Base-by-base conservation (phyloP, 2,888 invertebrate species). In the Cerastis rubricosa region DNA sequence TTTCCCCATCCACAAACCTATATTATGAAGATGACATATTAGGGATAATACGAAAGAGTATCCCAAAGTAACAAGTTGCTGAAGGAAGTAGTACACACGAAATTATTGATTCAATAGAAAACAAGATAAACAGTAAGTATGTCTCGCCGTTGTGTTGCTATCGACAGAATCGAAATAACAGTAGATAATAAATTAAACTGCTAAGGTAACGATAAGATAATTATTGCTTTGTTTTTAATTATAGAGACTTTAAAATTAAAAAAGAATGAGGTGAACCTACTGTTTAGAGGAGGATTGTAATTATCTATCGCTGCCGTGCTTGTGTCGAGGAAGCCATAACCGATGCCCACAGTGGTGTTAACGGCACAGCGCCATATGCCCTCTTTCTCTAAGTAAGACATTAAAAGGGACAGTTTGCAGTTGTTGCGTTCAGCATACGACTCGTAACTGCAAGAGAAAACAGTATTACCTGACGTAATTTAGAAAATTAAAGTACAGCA, bases 361-460 rank as follows among this genome's bases (percentile, higher is more conserved):
- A 96, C 81, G 35, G 91, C 93, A 65, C 96, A 96, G n/a, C 96
- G 93, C 96, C 96, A 96, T 43, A 93, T 74, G 0, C 96, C 96
- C 12, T 71, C 73, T 94, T 0, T 94, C 0, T 74, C 54, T 5
- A 51, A 51, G 7, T 68, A 43, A 0, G 94, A 93, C 63, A 90
- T 82, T 0, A 88, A 90, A 76, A 96, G 92, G 7, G 89, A 89
- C n/a, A 96, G 88, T 4, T 92, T 92, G 77, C 96, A 96, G 47
- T 90, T 89, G 80, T 93, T 88, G 11, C 66, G 86, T 29, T 78
- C 73, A 9, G 91, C 79, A 4, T 87, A 84, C 0, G 93, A 88
- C 9, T 87, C 73, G 51, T 89, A 85, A 45, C 94, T 95, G 88
- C 29, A 90, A 45, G 29, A 43, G 17, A 61, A 57, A 64, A 47